Evolutionary conservation across 2,888 invertebrate genomes (phyloP), one percentile per base, ranked within the genome.

Genomic region (Tiphia femorata): DNA sequence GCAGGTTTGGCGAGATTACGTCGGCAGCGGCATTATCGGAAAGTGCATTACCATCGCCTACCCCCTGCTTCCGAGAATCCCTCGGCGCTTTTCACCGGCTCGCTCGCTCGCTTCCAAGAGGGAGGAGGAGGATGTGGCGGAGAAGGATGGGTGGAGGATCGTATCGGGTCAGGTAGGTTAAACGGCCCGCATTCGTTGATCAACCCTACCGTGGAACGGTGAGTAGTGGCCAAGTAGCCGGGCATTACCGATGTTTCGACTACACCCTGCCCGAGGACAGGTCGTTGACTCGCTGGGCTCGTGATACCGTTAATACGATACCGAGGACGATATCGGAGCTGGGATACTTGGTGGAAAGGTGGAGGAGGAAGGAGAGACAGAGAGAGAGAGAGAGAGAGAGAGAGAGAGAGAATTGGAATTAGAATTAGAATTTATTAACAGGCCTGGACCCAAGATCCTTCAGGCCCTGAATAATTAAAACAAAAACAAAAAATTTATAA

Each of bases 11-110:
- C 58, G 62, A 62, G 72, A 78, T 76, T 74, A 69, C 73, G 67
- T 69, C 57, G 57, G 47, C 54, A 61, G 59, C 49, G 51, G 69
- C 64, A 73, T 76, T 76, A 78, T 77, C 72, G 76, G 76, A 74
- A 79, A 75, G 75, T 74, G 74, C 71, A 76, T 79, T 77, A 75
- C 71, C 67, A 70, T 64, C 72, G 71, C 35, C 54, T 55, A 37
- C 41, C 48, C 57, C 38, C 43, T 40, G 58, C 16, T 52, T n/a
- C n/a, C 62, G 59, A n/a, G n/a, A n/a, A 66, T 62, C 69, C 57
- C 62, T 33, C 4, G 12, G n/a, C n/a, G n/a, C n/a, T n/a, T n/a
- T n/a, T n/a, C n/a, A n/a, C n/a, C n/a, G n/a, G n/a, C n/a, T n/a
- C n/a, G n/a, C n/a, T n/a, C n/a, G n/a, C n/a, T n/a, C n/a, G n/a